A percentile compares a stretch with the other conserved stretches of the same genome.
phyloP scores from a whole-genome alignment of 2,888 invertebrate species.

The Palloptera scutellata region DNA sequence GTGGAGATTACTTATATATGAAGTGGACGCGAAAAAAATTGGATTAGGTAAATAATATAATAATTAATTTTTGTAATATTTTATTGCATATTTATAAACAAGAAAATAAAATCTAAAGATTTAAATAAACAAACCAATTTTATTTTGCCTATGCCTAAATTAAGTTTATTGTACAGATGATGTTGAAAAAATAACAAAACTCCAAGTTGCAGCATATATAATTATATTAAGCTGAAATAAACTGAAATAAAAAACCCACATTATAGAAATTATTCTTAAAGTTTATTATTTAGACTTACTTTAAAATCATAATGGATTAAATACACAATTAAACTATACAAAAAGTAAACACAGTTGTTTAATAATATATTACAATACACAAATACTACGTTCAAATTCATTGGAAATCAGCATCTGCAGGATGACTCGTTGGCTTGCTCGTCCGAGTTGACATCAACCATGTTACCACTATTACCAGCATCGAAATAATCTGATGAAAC shows the following conservation, averaged over 20 bases:
- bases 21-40: slow-evolving; percentile 97
- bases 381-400: slow-evolving; percentile 5
- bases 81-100: slow-evolving; percentile 39
- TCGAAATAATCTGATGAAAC: slow-evolving; percentile 38
- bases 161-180: too few relatives aligned
- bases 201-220: too few relatives aligned
- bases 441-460: slow-evolving; percentile 42
- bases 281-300: too few relatives aligned
- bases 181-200: too few relatives aligned
- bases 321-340: too few relatives aligned
- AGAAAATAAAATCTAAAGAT: slow-evolving; percentile 13
- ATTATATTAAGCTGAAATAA: too few relatives aligned
- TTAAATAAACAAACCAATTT: slow-evolving; percentile 20
- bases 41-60: slow-evolving; percentile 78
- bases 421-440: slow-evolving; percentile 39
- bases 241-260: too few relatives aligned
- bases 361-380: slow-evolving; percentile 21
- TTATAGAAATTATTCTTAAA: too few relatives aligned
- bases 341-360: too few relatives aligned
- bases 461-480: slow-evolving; percentile 35
- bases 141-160: too few relatives aligned
- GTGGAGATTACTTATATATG: slow-evolving; percentile 99
- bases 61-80: slow-evolving; percentile 40
- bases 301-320: too few relatives aligned
- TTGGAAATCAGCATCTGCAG: slow-evolving; percentile 49